These are phyloP conservation scores for Pseudocheirus occidentalis DNA, from an alignment of 2,797 vertebrate species.

Conservation along the genomic window DNA sequence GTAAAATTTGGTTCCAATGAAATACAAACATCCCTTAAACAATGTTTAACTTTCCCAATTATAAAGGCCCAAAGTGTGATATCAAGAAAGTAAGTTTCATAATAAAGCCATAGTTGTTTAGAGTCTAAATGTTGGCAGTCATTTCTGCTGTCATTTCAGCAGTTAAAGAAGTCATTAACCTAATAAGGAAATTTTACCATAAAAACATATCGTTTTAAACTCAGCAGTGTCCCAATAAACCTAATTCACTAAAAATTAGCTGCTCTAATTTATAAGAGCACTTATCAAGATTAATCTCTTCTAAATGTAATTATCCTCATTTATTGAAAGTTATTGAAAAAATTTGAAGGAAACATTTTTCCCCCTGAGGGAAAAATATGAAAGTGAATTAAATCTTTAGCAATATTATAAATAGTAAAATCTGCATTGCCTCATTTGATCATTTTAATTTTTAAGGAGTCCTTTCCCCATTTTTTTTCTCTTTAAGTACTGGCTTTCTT, in stretches of 20 bases:
- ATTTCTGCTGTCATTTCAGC: conserved; percentile 59
- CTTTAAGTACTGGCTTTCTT: background rate
- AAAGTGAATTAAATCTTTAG: conserved; percentile 41
- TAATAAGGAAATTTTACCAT: conserved; percentile 69
- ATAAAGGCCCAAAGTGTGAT: background rate
- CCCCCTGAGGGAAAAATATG: conserved; percentile 32
- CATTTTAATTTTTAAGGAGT: conserved; percentile 38
- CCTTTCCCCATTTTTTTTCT: background rate
- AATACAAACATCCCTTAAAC: background rate
- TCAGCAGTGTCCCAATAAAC: conserved; percentile 69
- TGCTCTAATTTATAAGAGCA: conserved; percentile 73
- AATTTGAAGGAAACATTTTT: conserved; percentile 50
- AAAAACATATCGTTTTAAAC: conserved; percentile 68
- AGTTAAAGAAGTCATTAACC: conserved; percentile 62
- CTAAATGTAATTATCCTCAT: conserved; percentile 67
- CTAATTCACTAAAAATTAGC: conserved; percentile 78
- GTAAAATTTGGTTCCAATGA: background rate
- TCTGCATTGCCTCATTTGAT: conserved; percentile 32
- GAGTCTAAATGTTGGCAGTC: conserved; percentile 51
- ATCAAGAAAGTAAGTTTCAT: conserved; percentile 45
- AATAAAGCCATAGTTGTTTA: conserved; percentile 27
- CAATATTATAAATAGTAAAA: conserved; percentile 9
- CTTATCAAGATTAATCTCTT: conserved; percentile 71
- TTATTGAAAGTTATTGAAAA: conserved; percentile 66
- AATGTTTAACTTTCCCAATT: conserved; percentile 38